Evolutionary conservation across 2,797 vertebrate genomes (phyloP), one percentile per base, ranked within the genome.

Genomic region (Mycteria americana): DNA sequence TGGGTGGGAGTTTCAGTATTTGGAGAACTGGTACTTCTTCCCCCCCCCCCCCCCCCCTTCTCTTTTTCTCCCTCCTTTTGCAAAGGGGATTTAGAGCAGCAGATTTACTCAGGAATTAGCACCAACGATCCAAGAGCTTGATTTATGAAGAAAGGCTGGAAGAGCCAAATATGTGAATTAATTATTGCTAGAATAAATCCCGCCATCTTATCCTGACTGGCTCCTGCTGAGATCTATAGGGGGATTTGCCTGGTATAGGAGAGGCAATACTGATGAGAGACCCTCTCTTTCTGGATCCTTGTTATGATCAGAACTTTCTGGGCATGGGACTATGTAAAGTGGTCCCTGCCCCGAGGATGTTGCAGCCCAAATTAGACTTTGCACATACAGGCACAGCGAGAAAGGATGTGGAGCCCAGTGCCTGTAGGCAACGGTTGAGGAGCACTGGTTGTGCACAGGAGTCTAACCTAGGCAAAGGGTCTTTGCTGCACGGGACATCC

Each of bases 1-100:
- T 92, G 97, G 96, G 95, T 88, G 97, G 96, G 97, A 97, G 95
- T 88, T 83, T 89, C 88, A 70, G 14, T 95, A 83, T 96, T 96
- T 97, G 95, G 90, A 97, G 92, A 97, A 65, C 93, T 64, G 77
- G 25, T 33, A 85, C 74, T 86, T 90, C 35, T 72, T 50, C 37
- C 37, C 9, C 35, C 37, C 37, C 37, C 37, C 37, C 37, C 18
- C 3, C 3, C 11, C 25, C 4, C n/a, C 9, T 60, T 57, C 48
- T 60, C 39, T 83, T 74, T 67, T n/a, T 51, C 85, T 60, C 95
- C 77, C 54, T 91, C n/a, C 59, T 80, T 80, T 83, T 45, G 8
- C 86, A 91, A 75, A 94, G 86, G 78, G 86, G 88, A 93, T 95
- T 96, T 94, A 87, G 33, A 5, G 86, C 53, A 5, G 93, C 75